Base-by-base conservation (phyloP, 2,888 invertebrate genomes). In the Papilio elwesi region DNA sequence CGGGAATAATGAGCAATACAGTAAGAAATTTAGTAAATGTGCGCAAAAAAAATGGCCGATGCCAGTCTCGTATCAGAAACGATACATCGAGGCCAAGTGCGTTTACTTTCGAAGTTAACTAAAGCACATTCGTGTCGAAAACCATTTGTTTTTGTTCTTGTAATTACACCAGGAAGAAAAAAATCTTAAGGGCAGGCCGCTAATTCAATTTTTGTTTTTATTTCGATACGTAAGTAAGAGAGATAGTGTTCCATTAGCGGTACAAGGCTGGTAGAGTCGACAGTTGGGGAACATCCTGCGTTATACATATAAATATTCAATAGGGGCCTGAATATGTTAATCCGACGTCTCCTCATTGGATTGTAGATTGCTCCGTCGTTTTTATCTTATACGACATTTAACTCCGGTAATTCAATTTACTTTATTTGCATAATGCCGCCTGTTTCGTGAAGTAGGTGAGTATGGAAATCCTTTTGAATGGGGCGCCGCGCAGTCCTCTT, bases 361-460 rank as follows among this genome's bases (percentile, higher is more conserved):
- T 92, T 91, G 92, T 92, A 93, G 93, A 93, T 93, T 89, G 91
- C 91, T 82, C 86, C 85, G 90, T 93, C 93, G 93, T 93, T 93
- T 93, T 93, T 93, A 93, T 93, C 93, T 93, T 90, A 93, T 92
- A 90, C 91, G 90, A 93, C 93, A 93, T 93, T 93, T 93, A 93
- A 93, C 93, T 93, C 92, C 88, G 87, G 93, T 93, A 92, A 93
- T 93, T 93, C 93, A 93, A 93, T 93, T 93, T 93, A 91, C 87
- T 88, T 80, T 90, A 93, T 93, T 93, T 92, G 92, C 93, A 93
- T 93, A 93, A 92, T 91, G 93, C 89, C 86, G 84, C 82, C 81
- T 85, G 85, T 85, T 88, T 85, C 87, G 85, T 87, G 84, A 89
- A 91, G 91, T 93, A 93, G 92, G 93, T 93, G 92, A 91, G 88